Percentiles rank a stretch among this genome's conserved stretches.
Conservation (phyloP, 2,888 invertebrate species). For the Lasioglossum calceatum region DNA sequence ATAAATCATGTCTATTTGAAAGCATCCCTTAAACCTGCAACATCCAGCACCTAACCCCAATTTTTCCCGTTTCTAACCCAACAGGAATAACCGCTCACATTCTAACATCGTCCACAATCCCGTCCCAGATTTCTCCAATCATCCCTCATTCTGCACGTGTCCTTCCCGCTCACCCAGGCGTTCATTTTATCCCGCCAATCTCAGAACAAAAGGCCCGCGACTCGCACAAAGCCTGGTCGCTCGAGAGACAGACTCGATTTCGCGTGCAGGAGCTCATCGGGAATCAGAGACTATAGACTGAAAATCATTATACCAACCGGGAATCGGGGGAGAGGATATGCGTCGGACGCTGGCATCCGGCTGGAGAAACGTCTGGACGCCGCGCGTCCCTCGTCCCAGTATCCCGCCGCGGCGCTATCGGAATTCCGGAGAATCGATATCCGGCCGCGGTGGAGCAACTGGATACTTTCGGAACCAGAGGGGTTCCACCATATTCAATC, state of each 20-base stretch:
- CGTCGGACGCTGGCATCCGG: constrained; percentile 1
- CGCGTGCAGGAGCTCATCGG: neutral
- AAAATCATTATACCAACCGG: constrained; percentile 24
- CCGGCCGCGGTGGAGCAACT: neutral
- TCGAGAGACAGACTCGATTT: neutral
- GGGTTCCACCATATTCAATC: neutral
- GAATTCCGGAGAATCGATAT: constrained; percentile 30
- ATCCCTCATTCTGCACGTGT: neutral
- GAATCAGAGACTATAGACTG: neutral
- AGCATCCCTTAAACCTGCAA: neutral
- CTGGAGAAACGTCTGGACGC: neutral
- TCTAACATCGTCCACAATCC: neutral
- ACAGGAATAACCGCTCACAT: neutral
- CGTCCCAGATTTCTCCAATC: neutral
- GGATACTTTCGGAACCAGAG: neutral
- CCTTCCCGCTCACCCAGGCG: neutral
- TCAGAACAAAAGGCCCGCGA: neutral
- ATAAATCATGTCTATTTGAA: neutral
- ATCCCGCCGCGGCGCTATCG: constrained; percentile 41
- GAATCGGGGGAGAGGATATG: neutral
- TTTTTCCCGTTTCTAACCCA: neutral
- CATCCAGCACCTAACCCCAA: neutral
- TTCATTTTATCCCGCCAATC: neutral
- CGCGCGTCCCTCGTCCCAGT: constrained; percentile 26
- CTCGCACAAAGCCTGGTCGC: neutral